phyloP scores from a whole-genome alignment of 2,113 vertebrate genomes.

The Tetraodon nigroviridis region DNA sequence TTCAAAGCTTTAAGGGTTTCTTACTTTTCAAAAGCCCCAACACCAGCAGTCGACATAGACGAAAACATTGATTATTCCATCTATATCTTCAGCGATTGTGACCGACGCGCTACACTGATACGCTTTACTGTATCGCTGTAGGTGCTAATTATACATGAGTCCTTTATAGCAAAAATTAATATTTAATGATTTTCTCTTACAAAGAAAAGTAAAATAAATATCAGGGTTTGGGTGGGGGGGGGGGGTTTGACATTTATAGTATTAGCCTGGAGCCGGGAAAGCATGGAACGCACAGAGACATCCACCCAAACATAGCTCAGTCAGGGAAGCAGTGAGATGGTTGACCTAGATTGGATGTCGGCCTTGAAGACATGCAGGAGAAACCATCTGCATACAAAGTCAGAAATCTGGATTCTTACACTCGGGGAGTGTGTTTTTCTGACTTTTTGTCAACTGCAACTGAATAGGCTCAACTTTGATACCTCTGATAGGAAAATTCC shows the following conservation, averaged over 20 bases:
- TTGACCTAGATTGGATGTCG: constrained; percentile 66
- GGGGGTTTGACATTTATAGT: constrained; percentile 18
- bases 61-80: constrained; percentile 56
- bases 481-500: background rate
- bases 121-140: constrained; percentile 20
- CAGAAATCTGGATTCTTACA: constrained; percentile 38
- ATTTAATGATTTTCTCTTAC: constrained; percentile 24
- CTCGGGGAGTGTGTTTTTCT: constrained; percentile 1
- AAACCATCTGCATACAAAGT: constrained; percentile 67
- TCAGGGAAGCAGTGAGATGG: constrained; percentile 54
- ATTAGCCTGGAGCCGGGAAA: constrained; percentile 32
- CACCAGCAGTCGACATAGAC: constrained; percentile 45
- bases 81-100: constrained; percentile 49
- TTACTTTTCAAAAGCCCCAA: constrained; percentile 38
- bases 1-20: constrained; percentile 44
- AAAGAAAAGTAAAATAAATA: constrained; percentile 20
- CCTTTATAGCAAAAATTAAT: constrained; percentile 11
- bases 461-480: constrained; percentile 6
- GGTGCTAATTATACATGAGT: constrained; percentile 29
- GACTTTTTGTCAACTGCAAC: constrained; percentile 34
- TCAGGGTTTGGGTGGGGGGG: no score
- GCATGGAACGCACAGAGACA: constrained; percentile 3
- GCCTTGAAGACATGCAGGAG: constrained; percentile 57
- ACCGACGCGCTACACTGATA: constrained; percentile 35
- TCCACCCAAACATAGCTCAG: constrained; percentile 35